A percentile compares a stretch with the other conserved stretches of the same genome.
phyloP scores from a whole-genome alignment of 1,140 invertebrate genomes.

The Zophobas morio region DNA sequence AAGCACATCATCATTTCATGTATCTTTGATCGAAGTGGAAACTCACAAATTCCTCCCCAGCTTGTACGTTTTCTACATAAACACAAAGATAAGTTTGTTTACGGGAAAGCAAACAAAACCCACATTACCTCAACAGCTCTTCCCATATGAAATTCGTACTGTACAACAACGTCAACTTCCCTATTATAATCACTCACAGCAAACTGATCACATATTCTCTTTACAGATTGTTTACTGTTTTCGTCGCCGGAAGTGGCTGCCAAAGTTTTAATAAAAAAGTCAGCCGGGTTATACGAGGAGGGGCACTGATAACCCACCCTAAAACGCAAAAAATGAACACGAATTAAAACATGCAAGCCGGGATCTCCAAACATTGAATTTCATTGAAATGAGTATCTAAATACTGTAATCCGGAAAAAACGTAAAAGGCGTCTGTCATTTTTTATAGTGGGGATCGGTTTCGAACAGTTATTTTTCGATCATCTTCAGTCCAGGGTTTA shows the following conservation, averaged over 20 bases:
- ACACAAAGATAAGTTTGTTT: constrained; percentile 50
- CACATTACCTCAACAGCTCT: constrained; percentile 62
- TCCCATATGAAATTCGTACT: constrained; percentile 77
- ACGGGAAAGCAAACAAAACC: constrained; percentile 6
- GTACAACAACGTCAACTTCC: constrained; percentile 79
- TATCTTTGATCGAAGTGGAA: not conserved
- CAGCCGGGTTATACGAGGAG: constrained; percentile 91
- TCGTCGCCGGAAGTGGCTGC: constrained; percentile 86
- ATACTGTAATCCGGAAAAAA: no score
- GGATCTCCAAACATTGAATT: no score
- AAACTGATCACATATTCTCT: constrained; percentile 84
- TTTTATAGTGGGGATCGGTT: no score
- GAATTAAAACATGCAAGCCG: no score
- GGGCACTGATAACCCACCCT: constrained; percentile 86
- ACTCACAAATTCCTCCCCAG: constrained; percentile 59
- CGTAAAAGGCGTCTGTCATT: no score
- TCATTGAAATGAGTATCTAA: no score
- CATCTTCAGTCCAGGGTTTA: no score
- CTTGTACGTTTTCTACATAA: constrained; percentile 57
- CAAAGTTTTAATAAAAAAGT: constrained; percentile 90
- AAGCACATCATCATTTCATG: constrained; percentile 54
- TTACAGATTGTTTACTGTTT: constrained; percentile 75
- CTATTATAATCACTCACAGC: constrained; percentile 82
- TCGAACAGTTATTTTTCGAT: no score
- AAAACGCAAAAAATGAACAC: constrained; percentile 47